Base-by-base conservation (phyloP, 2,797 vertebrate species). In the Momotus momota region DNA sequence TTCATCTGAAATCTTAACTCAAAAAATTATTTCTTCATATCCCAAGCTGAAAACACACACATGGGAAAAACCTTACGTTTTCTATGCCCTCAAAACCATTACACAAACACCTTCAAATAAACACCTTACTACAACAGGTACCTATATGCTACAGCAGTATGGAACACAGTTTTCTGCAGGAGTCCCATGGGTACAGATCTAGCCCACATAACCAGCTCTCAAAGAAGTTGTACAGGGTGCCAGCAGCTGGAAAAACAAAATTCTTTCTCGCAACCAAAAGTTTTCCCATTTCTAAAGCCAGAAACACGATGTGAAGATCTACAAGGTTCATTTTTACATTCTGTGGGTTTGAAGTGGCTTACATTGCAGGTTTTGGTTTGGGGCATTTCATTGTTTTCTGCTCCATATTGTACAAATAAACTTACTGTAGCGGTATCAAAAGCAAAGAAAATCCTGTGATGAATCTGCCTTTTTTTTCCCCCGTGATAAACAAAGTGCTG, bases 401-500 rank as follows among this genome's bases (percentile, higher is more conserved):
- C 19, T 85, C 48, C 14, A 10, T 43, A 62, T 3, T 27, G 21
- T 71, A 48, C 20, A 62, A 62, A 66, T 61, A 38, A 86, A 79
- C 16, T 93, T 81, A 29, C 1, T 77, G 54, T 4, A 82, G 38
- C 67, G 82, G 20, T n/a, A 83, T 40, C 16, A 60, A 81, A 86
- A 78, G 87, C 41, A 81, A 88, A 90, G 65, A 80, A 89, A 96
- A 94, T 94, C 74, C 58, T 0, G 1, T 52, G 43, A 90, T 92
- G 41, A 96, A 95, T 96, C 90, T 88, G 72, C 81, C 16, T 38
- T 80, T 54, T 38, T 75, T 40, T 3, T 0, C 6, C 7, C 55
- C 67, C 23, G 3, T 5, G 58, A 94, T 90, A 94, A 96, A 95
- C 92, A 91, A 94, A 93, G 58, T 90, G 45, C 41, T 86, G 60